Evolutionary conservation across 2,113 vertebrate genomes (phyloP).

Genomic region (Dissostichus mawsoni): DNA sequence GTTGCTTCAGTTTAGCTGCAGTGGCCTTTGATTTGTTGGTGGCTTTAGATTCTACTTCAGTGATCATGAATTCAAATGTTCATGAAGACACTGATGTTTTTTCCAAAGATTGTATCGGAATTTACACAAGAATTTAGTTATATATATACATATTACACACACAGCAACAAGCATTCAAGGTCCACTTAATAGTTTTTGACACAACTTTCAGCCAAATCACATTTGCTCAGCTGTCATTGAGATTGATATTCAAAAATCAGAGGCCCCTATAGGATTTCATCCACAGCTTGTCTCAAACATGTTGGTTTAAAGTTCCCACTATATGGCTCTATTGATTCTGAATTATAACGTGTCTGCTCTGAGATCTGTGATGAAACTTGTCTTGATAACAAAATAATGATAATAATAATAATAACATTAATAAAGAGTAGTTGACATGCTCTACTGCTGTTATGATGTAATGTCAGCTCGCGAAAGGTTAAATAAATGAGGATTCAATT

Average conservation of each 20-base stretch:
- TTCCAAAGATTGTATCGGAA: not conserved
- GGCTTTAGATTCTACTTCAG: not conserved
- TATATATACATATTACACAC: not conserved
- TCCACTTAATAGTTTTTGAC: too few species aligned
- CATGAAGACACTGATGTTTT: not conserved
- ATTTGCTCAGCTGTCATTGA: too few species aligned
- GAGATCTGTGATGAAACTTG: too few species aligned
- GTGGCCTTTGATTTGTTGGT: not conserved
- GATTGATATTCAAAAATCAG: too few species aligned
- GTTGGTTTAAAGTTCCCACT: too few species aligned
- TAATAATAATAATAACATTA: too few species aligned
- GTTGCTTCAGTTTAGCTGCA: not conserved
- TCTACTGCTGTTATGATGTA: constrained; percentile 26
- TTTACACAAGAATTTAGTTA: not conserved
- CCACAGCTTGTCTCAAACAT: too few species aligned
- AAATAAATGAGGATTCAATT: constrained; percentile 53
- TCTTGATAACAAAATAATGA: too few species aligned
- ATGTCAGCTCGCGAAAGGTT: constrained; percentile 39
- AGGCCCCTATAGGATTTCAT: too few species aligned
- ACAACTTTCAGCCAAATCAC: too few species aligned
- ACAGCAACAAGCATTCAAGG: not conserved
- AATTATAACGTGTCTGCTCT: too few species aligned
- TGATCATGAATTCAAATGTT: not conserved
- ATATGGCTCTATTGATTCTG: too few species aligned
- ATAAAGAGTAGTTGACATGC: not conserved